phyloP scores from a whole-genome alignment of 2,888 invertebrate genomes.

The Agapostemon virescens region DNA sequence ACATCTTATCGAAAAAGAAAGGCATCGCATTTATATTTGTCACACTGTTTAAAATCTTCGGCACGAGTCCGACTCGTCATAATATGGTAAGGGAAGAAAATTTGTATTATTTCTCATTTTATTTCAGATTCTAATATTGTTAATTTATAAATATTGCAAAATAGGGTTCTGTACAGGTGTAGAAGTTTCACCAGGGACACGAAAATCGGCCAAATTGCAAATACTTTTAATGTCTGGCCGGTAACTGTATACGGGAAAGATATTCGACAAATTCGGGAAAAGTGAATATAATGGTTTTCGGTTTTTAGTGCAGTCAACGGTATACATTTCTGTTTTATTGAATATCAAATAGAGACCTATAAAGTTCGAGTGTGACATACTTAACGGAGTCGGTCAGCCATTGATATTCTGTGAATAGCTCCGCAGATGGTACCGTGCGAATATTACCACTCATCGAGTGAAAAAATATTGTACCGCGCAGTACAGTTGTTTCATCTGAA shows the following conservation, averaged over 20 bases:
- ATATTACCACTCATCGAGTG: conserved; percentile 38
- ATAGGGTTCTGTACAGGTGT: neutral
- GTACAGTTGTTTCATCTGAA: conserved; percentile 7
- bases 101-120: too few relatives aligned
- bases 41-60: too few relatives aligned
- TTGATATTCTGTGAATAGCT: conserved; percentile 36
- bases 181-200: neutral
- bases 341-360: conserved; percentile 7
- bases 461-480: conserved; percentile 15
- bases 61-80: too few relatives aligned
- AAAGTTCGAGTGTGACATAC: conserved; percentile 10
- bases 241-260: neutral
- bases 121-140: too few relatives aligned
- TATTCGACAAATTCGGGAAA: neutral
- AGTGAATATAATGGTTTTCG: neutral
- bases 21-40: too few relatives aligned
- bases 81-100: too few relatives aligned
- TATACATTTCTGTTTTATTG: neutral
- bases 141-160: too few relatives aligned
- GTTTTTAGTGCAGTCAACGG: conserved; percentile 2
- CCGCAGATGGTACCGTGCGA: conserved; percentile 1
- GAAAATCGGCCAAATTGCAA: neutral
- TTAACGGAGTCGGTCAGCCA: conserved; percentile 32
- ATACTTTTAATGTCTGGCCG: neutral
- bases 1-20: too few relatives aligned